phyloP scores from a whole-genome alignment of 2,888 invertebrate genomes.

The Cybosia mesomella region DNA sequence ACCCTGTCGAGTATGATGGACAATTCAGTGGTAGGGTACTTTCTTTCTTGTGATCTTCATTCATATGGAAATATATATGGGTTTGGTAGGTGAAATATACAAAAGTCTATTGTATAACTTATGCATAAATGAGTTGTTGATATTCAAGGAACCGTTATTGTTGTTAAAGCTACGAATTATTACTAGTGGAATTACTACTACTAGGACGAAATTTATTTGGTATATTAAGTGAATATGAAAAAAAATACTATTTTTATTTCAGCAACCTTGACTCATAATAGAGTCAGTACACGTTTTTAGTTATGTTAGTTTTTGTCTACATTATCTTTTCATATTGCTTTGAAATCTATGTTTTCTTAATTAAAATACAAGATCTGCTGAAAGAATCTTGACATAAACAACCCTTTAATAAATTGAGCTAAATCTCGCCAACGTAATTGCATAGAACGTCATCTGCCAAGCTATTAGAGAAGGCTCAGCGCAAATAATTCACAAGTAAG shows the following conservation, averaged over 20 bases:
- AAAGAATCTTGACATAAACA: neutral
- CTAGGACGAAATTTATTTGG: no score
- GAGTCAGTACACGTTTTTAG: no score
- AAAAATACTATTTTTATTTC: no score
- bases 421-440: slow-evolving; percentile 53
- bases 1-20: slow-evolving; percentile 13
- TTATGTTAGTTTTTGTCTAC: neutral
- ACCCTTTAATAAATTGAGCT: slow-evolving; percentile 37
- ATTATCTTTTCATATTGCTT: neutral
- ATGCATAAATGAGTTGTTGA: neutral
- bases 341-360: neutral
- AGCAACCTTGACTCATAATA: no score
- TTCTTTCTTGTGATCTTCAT: slow-evolving; percentile 5
- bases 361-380: neutral
- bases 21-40: neutral
- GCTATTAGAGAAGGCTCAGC: slow-evolving; percentile 54
- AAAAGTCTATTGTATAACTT: neutral
- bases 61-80: slow-evolving; percentile 16
- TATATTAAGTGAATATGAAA: no score
- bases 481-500: slow-evolving; percentile 55
- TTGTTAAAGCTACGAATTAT: neutral
- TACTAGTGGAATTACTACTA: neutral
- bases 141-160: neutral
- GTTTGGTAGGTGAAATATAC: neutral
- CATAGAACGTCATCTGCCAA: slow-evolving; percentile 65